Percentiles rank a stretch among this genome's conserved stretches.
These are phyloP conservation scores for Xyrauchen texanus DNA, from an alignment of 2,113 vertebrate genomes.

Conservation along the genomic window DNA sequence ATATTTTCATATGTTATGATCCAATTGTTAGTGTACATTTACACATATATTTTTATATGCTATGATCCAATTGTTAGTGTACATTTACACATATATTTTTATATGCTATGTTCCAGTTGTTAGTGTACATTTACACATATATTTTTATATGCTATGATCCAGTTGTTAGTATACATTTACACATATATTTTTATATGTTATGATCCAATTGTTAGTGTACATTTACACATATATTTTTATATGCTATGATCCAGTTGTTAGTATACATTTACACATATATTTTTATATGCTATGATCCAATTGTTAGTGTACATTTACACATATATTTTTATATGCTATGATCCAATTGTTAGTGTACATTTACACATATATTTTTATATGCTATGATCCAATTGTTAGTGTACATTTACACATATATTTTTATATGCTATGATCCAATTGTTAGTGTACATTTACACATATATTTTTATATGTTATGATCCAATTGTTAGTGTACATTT, in stretches of 20 bases:
- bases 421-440: no score
- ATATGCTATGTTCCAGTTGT: no score
- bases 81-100: not conserved
- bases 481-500: not conserved
- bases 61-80: no score
- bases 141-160: not conserved
- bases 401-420: not conserved
- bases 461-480: no score
- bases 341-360: not conserved
- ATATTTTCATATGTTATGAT: no score
- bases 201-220: not conserved
- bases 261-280: not conserved
- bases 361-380: not conserved
- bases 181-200: not conserved
- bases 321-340: no score
- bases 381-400: no score
- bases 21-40: not conserved
- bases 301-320: not conserved
- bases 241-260: not conserved
- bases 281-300: no score
- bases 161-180: not conserved
- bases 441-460: not conserved
- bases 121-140: not conserved
- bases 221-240: not conserved
- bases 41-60: not conserved